These are phyloP conservation scores for Notospermus geniculatus DNA, from an alignment of 1,140 invertebrate species.

Conservation along the genomic window DNA sequence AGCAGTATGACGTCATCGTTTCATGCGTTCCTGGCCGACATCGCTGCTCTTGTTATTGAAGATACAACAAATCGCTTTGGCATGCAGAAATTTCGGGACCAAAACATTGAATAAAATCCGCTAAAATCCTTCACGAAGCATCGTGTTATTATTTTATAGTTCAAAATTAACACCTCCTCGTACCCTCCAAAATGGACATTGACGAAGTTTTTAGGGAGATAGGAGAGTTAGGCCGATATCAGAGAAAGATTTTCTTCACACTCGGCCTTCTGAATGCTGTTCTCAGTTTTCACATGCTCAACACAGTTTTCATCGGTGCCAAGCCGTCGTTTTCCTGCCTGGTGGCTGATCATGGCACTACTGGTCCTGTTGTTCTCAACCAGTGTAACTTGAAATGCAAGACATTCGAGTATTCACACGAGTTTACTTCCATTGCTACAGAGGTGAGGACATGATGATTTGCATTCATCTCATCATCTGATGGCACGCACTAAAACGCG, in stretches of 20 bases:
- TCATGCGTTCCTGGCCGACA: too few relatives aligned
- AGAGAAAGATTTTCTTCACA: conserved; percentile 19
- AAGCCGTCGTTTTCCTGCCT: conserved; percentile 16
- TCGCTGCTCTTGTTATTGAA: too few relatives aligned
- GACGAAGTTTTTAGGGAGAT: conserved; percentile 21
- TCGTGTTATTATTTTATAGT: too few relatives aligned
- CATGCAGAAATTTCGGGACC: too few relatives aligned
- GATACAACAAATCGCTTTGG: too few relatives aligned
- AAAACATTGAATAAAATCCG: too few relatives aligned
- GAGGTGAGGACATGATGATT: conserved; percentile 15
- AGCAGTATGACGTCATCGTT: too few relatives aligned
- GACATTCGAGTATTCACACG: conserved; percentile 8
- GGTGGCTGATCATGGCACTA: too few relatives aligned
- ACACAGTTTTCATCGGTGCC: conserved; percentile 24
- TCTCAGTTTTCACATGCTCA: conserved; percentile 18
- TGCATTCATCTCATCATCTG: too few relatives aligned
- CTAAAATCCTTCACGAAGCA: too few relatives aligned
- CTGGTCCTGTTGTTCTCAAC: neutral
- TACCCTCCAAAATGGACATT: conserved; percentile 25
- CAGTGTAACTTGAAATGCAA: neutral
- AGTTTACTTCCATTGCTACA: conserved; percentile 22
- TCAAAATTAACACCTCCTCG: too few relatives aligned
- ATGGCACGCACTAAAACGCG: too few relatives aligned
- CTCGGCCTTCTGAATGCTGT: conserved; percentile 15
- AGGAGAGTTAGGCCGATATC: conserved; percentile 22